Evolutionary conservation across 2,113 vertebrate species (phyloP).

Genomic region (Xiphias gladius): DNA sequence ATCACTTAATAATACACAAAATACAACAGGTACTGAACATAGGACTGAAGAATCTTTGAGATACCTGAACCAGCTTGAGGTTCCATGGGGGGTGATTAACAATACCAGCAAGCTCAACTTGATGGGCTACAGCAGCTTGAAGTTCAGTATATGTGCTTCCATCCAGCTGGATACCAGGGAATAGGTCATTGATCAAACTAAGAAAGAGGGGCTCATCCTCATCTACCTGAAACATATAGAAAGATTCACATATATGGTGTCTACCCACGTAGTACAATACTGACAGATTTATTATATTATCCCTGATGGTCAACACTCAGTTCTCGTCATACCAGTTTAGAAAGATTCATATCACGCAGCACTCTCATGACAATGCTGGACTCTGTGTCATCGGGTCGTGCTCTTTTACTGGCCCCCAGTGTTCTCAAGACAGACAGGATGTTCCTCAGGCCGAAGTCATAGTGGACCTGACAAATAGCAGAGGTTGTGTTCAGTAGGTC

Average conservation of each 20-base stretch:
- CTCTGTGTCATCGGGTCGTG: constrained; percentile 87
- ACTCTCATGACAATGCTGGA: constrained; percentile 92
- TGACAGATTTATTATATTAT: not conserved
- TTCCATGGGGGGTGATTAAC: constrained; percentile 92
- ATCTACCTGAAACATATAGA: constrained; percentile 86
- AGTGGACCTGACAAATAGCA: constrained; percentile 87
- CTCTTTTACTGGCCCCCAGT: constrained; percentile 89
- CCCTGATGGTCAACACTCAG: not conserved
- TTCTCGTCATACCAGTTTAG: constrained; percentile 86
- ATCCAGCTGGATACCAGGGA: constrained; percentile 90
- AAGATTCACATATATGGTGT: not conserved
- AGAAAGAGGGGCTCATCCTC: constrained; percentile 93
- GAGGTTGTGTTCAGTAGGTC: not conserved
- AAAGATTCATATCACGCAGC: constrained; percentile 93
- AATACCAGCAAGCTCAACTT: constrained; percentile 88
- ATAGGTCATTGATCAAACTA: constrained; percentile 92
- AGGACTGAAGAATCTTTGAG: not conserved
- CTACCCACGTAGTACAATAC: not conserved
- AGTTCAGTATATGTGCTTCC: constrained; percentile 88
- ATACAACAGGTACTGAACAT: not conserved
- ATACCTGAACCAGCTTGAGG: constrained; percentile 87
- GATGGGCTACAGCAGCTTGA: constrained; percentile 85
- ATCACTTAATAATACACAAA: not conserved
- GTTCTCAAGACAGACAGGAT: constrained; percentile 93
- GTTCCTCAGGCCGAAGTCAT: constrained; percentile 93